Conservation (phyloP, 2,797 vertebrate species). For the Thripadectes ignobilis region DNA sequence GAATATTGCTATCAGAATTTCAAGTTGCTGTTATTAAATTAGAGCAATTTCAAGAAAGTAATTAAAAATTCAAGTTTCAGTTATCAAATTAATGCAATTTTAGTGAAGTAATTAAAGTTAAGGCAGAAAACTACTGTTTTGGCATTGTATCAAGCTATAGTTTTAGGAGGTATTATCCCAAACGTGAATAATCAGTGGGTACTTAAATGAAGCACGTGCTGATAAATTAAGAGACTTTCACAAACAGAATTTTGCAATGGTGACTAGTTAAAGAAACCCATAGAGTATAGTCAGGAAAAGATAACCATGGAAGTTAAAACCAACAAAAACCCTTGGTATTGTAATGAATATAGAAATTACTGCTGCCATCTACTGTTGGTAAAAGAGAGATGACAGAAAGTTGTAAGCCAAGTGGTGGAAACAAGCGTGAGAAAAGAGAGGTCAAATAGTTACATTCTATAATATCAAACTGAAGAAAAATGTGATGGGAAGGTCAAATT, state of each 20-base stretch:
- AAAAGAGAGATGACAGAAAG: neutral
- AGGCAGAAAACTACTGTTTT: constrained; percentile 63
- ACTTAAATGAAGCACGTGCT: constrained; percentile 51
- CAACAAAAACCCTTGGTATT: neutral
- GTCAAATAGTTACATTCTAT: neutral
- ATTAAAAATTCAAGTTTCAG: constrained; percentile 57
- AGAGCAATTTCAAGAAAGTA: constrained; percentile 55
- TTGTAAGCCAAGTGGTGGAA: neutral
- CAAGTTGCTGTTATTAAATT: constrained; percentile 40
- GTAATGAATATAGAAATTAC: constrained; percentile 42
- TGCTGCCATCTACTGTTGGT: constrained; percentile 68
- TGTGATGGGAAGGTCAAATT: neutral
- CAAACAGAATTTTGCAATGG: constrained; percentile 42
- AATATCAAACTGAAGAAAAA: neutral
- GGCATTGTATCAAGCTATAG: constrained; percentile 64
- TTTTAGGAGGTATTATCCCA: constrained; percentile 59
- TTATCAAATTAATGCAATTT: constrained; percentile 59
- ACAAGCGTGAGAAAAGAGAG: neutral
- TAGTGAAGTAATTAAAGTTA: constrained; percentile 64
- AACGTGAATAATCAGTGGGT: constrained; percentile 57
- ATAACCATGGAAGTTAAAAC: neutral
- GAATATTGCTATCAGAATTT: constrained; percentile 37
- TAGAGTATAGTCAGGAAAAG: constrained; percentile 12
- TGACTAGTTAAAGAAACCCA: constrained; percentile 7
- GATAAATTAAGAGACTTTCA: constrained; percentile 58